A percentile compares a stretch with the other conserved stretches of the same genome.
Conservation (phyloP, 2,113 vertebrate genomes). For the Pachypanchax playfairii region DNA sequence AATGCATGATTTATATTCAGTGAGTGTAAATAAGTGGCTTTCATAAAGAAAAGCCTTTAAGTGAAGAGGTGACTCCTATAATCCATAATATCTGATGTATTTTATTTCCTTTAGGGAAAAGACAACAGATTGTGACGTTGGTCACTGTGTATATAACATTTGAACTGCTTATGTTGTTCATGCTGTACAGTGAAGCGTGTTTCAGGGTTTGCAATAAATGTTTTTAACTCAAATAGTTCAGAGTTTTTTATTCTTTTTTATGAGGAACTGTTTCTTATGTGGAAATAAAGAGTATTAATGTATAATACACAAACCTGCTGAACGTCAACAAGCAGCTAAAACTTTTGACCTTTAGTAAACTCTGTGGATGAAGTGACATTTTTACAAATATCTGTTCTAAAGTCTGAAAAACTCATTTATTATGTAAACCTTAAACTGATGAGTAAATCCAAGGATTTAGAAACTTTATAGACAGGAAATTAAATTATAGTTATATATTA, state of each 20-base stretch:
- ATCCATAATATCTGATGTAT: not conserved
- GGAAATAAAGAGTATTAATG: not conserved
- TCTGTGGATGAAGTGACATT: not conserved
- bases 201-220: constrained; percentile 53
- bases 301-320: not conserved
- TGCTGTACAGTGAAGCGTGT: constrained; percentile 16
- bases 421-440: too few relatives aligned
- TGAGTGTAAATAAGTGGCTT: not conserved
- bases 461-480: too few relatives aligned
- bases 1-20: not conserved
- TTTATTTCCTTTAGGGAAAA: not conserved
- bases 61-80: not conserved
- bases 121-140: not conserved
- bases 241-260: not conserved
- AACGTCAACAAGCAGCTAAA: not conserved
- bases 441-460: too few relatives aligned
- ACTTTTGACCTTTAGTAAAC: not conserved
- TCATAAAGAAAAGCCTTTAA: constrained; percentile 1
- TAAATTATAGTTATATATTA: too few relatives aligned
- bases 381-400: not conserved
- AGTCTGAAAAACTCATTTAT: not conserved
- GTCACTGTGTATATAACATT: not conserved
- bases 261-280: not conserved
- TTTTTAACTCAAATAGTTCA: not conserved
- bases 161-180: not conserved